Conservation (phyloP, 2,888 invertebrate genomes). For the Amaurobius ferox region DNA sequence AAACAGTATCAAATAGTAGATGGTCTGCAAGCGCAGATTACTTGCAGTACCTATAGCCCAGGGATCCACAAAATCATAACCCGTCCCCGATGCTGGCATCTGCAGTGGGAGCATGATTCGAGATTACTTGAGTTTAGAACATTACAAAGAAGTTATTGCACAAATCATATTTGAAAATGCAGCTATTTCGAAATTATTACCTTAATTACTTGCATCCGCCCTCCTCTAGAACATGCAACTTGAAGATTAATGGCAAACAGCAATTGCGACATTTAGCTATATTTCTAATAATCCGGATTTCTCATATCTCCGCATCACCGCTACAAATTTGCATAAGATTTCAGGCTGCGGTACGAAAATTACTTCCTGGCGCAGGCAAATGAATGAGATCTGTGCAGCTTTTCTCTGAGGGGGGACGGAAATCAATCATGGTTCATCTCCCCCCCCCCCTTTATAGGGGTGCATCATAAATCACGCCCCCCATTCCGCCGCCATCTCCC, state of each 20-base stretch:
- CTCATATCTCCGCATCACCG: slow-evolving; percentile 11
- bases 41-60: too few species aligned
- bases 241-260: slow-evolving; percentile 5
- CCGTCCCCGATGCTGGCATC: too few species aligned
- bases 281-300: slow-evolving; percentile 16
- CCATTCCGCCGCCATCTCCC: neutral
- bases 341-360: slow-evolving; percentile 12
- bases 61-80: too few species aligned
- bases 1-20: too few species aligned
- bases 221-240: neutral
- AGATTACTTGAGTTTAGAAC: too few species aligned
- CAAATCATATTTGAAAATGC: too few species aligned
- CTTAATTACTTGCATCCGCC: neutral
- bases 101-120: too few species aligned
- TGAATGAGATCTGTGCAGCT: slow-evolving; percentile 15
- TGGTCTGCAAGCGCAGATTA: too few species aligned
- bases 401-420: neutral
- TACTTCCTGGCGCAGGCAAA: slow-evolving; percentile 31
- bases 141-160: too few species aligned
- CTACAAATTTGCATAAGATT: slow-evolving; percentile 16
- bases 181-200: neutral
- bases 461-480: slow-evolving; percentile 22
- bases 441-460: slow-evolving; percentile 3
- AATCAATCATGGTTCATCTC: slow-evolving; percentile 18
- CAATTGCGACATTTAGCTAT: slow-evolving; percentile 1